Base-by-base conservation (phyloP, 1,140 invertebrate genomes). In the Colletes gigas region DNA sequence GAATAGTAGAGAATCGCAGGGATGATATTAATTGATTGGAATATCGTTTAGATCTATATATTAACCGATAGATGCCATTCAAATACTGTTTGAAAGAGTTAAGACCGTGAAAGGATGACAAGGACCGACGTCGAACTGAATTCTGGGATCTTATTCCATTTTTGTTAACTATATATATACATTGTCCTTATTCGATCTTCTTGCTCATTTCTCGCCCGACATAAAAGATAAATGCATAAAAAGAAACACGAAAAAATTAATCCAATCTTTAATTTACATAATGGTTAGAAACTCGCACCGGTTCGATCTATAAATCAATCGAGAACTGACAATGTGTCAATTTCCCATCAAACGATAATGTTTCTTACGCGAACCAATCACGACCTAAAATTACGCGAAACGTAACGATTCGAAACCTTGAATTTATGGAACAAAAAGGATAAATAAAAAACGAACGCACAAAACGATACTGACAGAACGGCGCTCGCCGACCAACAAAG, bases 401-500 rank as follows among this genome's bases (percentile, higher is more conserved):
- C 30, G 30, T 30, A 30, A 30, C 30, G 30, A 30, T 30, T 30
- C 30, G 30, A 30, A 30, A 30, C 30, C 30, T 30, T 30, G 30
- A 30, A 30, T 30, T 30, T 30, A 30, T 30, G 30, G 30, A 30
- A 30, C 30, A 44, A 4, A 8, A 47, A 0, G 8, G 47, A 47
- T 41, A 47, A 65, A n/a, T 5, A 59, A 30, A 30, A 30, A 19
- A 19, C 17, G 2, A 60, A 30, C 4, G 12, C 7, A 50, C 65
- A 9, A 44, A 39, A 17, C 62, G 14, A 14, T 41, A 30, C 47
- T 52, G 8, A 59, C 71, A n/a, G 62, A 8, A 41, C 78, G 78
- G 44, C 17, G 62, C 1, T 39, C 62, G 21, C 71, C 71, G 62
- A 67, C 70, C 19, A 59, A 80, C 52, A 59, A 72, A 78, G 14